A percentile compares a stretch with the other conserved stretches of the same genome.
Evolutionary conservation across 2,888 invertebrate genomes (phyloP).

Genomic region (Dascillus cervinus): DNA sequence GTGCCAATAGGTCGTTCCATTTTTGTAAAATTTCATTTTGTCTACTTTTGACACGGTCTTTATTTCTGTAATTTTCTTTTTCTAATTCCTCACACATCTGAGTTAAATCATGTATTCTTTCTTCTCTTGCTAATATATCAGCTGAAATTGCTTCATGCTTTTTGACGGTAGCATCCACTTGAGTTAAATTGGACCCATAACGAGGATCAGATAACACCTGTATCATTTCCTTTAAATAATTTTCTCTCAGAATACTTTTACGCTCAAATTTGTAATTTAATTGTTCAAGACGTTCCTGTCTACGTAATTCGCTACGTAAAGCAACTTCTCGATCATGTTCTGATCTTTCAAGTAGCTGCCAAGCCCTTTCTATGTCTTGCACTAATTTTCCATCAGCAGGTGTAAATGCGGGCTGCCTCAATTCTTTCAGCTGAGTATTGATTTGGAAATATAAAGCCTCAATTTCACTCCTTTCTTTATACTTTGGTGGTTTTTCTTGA

Average conservation of each 20-base stretch:
- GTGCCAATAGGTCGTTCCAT: slow-evolving; percentile 78
- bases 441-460: slow-evolving; percentile 95
- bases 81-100: slow-evolving; percentile 91
- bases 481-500: slow-evolving; percentile 96
- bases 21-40: slow-evolving; percentile 67
- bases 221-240: slow-evolving; percentile 96
- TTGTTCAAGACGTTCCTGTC: slow-evolving; percentile 91
- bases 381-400: slow-evolving; percentile 87
- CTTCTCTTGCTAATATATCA: slow-evolving; percentile 88
- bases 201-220: slow-evolving; percentile 88
- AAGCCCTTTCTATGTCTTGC: slow-evolving; percentile 91
- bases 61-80: slow-evolving; percentile 84
- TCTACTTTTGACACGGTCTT: slow-evolving; percentile 61
- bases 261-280: slow-evolving; percentile 93
- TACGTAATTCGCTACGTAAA: slow-evolving; percentile 77
- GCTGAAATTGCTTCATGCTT: slow-evolving; percentile 98
- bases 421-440: slow-evolving; percentile 91
- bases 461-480: slow-evolving; percentile 94
- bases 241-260: slow-evolving; percentile 89
- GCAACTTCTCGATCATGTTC: slow-evolving; percentile 93
- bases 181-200: slow-evolving; percentile 82
- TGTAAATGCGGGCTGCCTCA: slow-evolving; percentile 78
- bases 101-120: slow-evolving; percentile 88
- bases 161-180: slow-evolving; percentile 95
- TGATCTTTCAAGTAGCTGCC: slow-evolving; percentile 86